Conservation (phyloP, 2,113 vertebrate species). For the Aspiorhynchus laticeps region DNA sequence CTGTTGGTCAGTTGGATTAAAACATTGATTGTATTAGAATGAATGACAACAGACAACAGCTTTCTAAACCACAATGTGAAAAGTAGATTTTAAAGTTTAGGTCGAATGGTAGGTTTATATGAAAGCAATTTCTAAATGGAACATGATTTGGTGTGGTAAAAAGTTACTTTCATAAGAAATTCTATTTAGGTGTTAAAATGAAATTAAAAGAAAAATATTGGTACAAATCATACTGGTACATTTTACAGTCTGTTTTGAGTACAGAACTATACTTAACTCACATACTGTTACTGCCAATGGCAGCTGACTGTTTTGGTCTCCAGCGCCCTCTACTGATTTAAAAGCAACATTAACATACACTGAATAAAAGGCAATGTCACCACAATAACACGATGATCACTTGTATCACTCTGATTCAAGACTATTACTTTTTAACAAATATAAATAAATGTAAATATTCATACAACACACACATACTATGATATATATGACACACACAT, state of each 20-base stretch:
- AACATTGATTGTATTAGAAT: neutral
- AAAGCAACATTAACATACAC: neutral
- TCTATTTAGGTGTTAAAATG: neutral
- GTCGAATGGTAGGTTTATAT: neutral
- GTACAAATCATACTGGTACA: neutral
- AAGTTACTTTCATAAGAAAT: neutral
- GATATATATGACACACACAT: too few relatives aligned
- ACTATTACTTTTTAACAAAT: neutral
- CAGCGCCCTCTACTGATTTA: constrained; percentile 51
- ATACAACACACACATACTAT: neutral
- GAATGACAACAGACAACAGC: neutral
- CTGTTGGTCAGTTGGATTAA: neutral
- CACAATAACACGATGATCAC: neutral
- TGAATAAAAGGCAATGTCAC: neutral
- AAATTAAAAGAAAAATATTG: neutral
- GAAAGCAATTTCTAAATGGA: neutral
- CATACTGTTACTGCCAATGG: neutral
- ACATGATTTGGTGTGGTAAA: neutral
- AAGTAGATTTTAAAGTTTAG: neutral
- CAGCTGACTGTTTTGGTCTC: constrained; percentile 34
- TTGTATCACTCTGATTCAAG: neutral
- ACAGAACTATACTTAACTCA: neutral
- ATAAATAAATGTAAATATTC: neutral
- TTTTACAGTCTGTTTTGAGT: neutral
- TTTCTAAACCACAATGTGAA: neutral